Base-by-base conservation (phyloP, 2,797 vertebrate genomes). In the Jordanella pulchra region DNA sequence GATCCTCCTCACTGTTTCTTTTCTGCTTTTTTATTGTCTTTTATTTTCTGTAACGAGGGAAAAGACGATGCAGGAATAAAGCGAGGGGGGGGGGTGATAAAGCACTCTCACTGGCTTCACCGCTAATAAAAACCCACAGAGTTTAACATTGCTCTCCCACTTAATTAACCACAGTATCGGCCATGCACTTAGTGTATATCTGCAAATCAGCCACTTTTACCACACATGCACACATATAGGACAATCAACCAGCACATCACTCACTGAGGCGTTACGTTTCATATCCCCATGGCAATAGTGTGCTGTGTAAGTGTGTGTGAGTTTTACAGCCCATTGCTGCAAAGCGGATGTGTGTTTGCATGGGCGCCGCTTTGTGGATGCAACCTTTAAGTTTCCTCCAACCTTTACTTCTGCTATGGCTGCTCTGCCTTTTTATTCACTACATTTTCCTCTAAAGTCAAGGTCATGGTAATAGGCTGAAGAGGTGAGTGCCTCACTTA, bases 391-490 rank as follows among this genome's bases (percentile, higher is more conserved):
- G 85, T 86, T 87, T 90, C 86, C 69, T 82, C 86, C 87, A 93
- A 92, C 92, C 93, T 92, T 93, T 94, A 90, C 89, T 90, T 86
- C 89, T 82, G 79, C 80, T 85, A 84, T 80, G 84, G 89, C 90
- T 87, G 88, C 78, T 86, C 73, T 82, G 82, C 84, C 85, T 90
- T 86, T 86, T 86, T 67, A 84, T 77, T 80, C 25, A 73, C 73
- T 80, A 75, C 80, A 78, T 82, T 86, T 78, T 91, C 89, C 89
- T 86, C 86, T 86, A 89, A 87, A 94, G 91, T 92, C 94, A 95
- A 95, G 94, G 94, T 95, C 94, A 93, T 85, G 82, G 89, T 95
- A 95, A 95, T 95, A 90, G 92, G 92, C 92, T 92, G 83, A 86
- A 90, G 91, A 94, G 94, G 93, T 95, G 94, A 94, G 85, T 92